phyloP scores from a whole-genome alignment of 2,888 invertebrate species.

The Eristalis arbustorum region DNA sequence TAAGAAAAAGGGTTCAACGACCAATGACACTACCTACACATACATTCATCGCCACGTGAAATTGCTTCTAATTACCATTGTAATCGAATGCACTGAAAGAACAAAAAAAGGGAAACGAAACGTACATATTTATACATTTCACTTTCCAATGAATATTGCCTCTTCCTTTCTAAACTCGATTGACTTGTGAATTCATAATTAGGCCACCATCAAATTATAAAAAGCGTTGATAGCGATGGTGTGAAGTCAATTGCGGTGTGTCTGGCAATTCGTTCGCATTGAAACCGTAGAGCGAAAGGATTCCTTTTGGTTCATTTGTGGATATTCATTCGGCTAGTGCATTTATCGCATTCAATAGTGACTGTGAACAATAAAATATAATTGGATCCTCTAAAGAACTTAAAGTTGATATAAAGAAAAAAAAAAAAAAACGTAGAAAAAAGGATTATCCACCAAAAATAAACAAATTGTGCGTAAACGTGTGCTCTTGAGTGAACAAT shows the following conservation, averaged over 20 bases:
- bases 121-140: conserved; percentile 39
- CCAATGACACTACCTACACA: conserved; percentile 19
- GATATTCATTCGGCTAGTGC: background rate
- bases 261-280: conserved; percentile 75
- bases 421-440: background rate
- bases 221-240: conserved; percentile 70
- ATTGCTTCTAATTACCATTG: conserved; percentile 32
- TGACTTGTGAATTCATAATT: conserved; percentile 73
- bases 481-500: background rate
- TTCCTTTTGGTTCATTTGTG: background rate
- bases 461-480: background rate
- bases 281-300: conserved; percentile 9
- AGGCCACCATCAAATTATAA: conserved; percentile 72
- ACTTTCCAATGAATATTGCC: conserved; percentile 25
- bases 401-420: background rate
- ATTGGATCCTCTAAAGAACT: background rate
- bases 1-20: conserved; percentile 9
- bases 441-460: background rate
- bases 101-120: background rate
- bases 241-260: conserved; percentile 75
- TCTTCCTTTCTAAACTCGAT: conserved; percentile 7
- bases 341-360: background rate
- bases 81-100: conserved; percentile 49
- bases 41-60: background rate
- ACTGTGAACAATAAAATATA: background rate